Evolutionary conservation across 1,140 invertebrate genomes (phyloP).

Genomic region (Lepidotrigona ventralis): DNA sequence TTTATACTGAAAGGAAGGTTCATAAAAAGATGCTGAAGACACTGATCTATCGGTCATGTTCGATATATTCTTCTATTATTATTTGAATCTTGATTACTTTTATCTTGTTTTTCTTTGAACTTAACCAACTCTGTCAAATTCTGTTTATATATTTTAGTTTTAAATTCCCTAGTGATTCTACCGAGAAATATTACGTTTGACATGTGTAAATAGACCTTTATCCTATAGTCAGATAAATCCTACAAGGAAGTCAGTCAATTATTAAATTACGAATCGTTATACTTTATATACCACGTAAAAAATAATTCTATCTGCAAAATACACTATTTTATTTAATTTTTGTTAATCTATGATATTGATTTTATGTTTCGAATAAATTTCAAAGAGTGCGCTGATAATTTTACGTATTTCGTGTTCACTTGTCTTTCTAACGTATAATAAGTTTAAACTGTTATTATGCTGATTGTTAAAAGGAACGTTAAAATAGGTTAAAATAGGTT

Average conservation of each 20-base stretch:
- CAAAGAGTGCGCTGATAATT: background rate
- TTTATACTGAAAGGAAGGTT: background rate
- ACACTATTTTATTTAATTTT: background rate
- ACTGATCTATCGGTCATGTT: background rate
- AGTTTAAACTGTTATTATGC: conserved; percentile 27
- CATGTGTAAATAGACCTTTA: background rate
- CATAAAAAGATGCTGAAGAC: background rate
- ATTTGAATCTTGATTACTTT: background rate
- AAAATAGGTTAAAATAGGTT: conserved; percentile 14
- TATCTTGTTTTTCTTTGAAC: background rate
- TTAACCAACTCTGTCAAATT: background rate
- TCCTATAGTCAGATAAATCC: background rate
- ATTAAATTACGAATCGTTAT: background rate
- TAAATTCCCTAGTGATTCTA: conserved; percentile 5
- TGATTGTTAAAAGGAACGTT: conserved; percentile 1
- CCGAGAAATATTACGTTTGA: background rate
- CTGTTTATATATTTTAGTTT: background rate
- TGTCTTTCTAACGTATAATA: conserved; percentile 18
- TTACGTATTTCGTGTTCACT: background rate
- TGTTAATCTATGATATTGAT: background rate
- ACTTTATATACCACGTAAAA: background rate
- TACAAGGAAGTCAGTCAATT: background rate
- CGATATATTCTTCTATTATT: background rate
- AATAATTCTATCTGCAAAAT: background rate
- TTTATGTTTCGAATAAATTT: background rate